Conservation (phyloP, 2,797 vertebrate genomes). For the Propithecus perrieri region DNA sequence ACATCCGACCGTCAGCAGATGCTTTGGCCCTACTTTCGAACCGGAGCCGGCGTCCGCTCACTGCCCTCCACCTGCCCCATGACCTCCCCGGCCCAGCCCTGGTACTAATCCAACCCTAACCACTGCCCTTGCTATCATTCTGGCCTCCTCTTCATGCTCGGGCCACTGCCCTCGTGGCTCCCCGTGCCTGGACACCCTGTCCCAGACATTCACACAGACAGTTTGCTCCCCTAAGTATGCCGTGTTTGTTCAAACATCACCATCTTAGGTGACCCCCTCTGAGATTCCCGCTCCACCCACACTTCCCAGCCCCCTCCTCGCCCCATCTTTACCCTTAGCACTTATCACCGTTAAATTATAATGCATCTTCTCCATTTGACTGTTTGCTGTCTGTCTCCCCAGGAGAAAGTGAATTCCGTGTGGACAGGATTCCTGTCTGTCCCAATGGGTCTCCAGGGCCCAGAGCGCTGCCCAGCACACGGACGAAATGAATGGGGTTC, state of each 20-base stretch:
- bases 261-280: background rate
- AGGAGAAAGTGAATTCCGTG: background rate
- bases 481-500: background rate
- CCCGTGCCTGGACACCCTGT: background rate
- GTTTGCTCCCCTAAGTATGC: accelerated
- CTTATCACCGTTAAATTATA: too few species aligned
- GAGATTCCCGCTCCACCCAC: background rate
- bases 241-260: background rate
- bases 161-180: background rate
- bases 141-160: background rate
- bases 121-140: background rate
- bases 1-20: too few species aligned
- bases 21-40: background rate
- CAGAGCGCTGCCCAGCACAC: accelerated
- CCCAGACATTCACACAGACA: background rate
- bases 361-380: too few species aligned
- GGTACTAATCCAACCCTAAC: background rate
- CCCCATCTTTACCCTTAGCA: background rate
- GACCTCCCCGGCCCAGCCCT: background rate
- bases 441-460: too few species aligned
- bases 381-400: background rate
- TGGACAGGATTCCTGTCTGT: too few species aligned
- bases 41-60: accelerated
- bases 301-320: background rate
- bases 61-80: background rate